Base-by-base conservation (phyloP, 1,140 invertebrate genomes). In the Trachymyrmex septentrionalis region DNA sequence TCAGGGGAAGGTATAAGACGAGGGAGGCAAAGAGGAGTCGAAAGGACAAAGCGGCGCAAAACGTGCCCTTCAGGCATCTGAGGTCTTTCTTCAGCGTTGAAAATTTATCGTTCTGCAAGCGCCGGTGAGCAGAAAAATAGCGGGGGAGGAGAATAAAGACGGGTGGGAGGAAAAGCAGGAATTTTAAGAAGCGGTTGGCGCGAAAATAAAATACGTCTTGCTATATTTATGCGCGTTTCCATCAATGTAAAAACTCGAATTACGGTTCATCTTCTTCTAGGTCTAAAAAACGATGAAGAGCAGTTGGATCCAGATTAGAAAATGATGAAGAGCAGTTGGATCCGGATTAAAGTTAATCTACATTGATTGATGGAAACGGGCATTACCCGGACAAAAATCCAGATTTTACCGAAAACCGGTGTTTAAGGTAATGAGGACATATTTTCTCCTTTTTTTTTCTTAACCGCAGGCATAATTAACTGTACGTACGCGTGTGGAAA, bases 21-120 rank as follows among this genome's bases (percentile, higher is more conserved):
- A 82, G 87, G 86, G 85, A 90, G 77, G 85, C 59, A 75, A 59
- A 78, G 59, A 73, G 67, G 59, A 90, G 85, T 85, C 86, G 78
- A 91, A 90, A 85, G 91, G 91, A 92, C 91, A 89, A 90, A 92
- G 91, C 88, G 88, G 86, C 87, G 87, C 85, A 86, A 87, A 92
- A 93, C 89, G 85, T 92, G 87, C 86, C 90, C 85, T 59, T 71
- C 69, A 78, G 87, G 81, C 78, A 73, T 91, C 86, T 72, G 61
- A 86, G 73, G 59, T 88, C 72, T 85, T 85, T 63, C 75, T 87
- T 86, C 73, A 80, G 44, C 73, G 77, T 72, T 80, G 69, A 87
- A 90, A 87, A 85, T 90, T 90, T 86, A 87, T 90, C 85, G 78
- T 55, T 72, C 71, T 30, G 57, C 67, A 84, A 84, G 69, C 80